Evolutionary conservation across 92 coral and sea anemone species (phyloP), one percentile per base, ranked within the genome.

Genomic region (Epizoanthus illoricatus): DNA sequence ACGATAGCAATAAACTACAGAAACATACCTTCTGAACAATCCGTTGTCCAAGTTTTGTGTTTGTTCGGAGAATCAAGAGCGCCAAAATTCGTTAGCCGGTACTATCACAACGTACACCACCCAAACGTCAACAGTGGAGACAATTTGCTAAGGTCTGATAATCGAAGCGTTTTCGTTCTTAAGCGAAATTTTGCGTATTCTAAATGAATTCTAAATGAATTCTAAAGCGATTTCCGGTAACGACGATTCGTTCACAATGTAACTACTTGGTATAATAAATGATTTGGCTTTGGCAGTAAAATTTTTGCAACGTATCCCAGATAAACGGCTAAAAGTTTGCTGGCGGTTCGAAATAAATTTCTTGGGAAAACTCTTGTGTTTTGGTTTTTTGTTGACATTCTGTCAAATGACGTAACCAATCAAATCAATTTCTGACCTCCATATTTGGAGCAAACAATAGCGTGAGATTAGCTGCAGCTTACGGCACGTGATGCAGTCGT

Each of bases 381-480:
- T 91, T 83, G 91, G 94, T 93, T 90, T 88, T 88, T 84, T 93
- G 97, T 93, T 93, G 97, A 93, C 97, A 93, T 93, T 85, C 94
- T 93, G 97, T 93, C 94, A 91, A 80, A 85, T 83, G 90, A 88
- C 89, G 85, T 87, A 76, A 85, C 94, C 97, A 93, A 93, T 93
- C 92, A 85, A 85, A 93, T 83, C 88, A 42, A 79, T 58, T 84
- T 84, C 84, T 45, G 62, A 18, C 73, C 67, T 74, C 97, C 97
- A 91, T 84, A 93, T 93, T 66, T 86, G 97, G 97, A 9, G 16
- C 20, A 42, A 78, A 78, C 61, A 78, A 78, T 78, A 63, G 82
- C 82, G 60, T 78, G 82, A 78, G 82, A 78, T 78, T 42, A 78
- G 82, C 69, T 63, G 20, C 56, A 36, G 71, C 71, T 63, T 78